Evolutionary conservation across 2,113 vertebrate genomes (phyloP).

Genomic region (Puntigrus tetrazona): DNA sequence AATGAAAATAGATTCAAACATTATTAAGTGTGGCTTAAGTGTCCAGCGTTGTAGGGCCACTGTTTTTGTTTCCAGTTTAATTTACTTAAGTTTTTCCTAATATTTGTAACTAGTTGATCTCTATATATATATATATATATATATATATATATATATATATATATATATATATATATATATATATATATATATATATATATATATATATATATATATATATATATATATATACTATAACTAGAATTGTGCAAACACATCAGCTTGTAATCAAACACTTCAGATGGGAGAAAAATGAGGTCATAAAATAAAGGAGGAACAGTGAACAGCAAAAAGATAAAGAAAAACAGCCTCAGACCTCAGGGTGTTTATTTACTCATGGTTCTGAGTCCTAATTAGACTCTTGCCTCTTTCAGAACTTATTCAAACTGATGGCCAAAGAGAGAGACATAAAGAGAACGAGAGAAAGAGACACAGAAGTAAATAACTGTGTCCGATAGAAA

Average conservation of each 20-base stretch:
- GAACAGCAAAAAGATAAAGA: not conserved
- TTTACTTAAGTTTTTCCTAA: too few species aligned
- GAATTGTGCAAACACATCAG: not conserved
- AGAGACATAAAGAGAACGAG: not conserved
- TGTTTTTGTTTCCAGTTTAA: too few species aligned
- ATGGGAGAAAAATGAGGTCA: conserved; percentile 8
- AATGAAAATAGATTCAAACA: not conserved
- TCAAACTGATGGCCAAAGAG: not conserved
- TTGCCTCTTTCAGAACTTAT: not conserved
- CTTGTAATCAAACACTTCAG: not conserved
- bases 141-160: too few species aligned
- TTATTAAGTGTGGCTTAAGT: not conserved
- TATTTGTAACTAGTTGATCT: too few species aligned
- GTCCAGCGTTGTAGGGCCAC: not conserved
- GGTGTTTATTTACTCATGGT: conserved; percentile 31
- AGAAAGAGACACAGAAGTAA: not conserved
- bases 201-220: too few species aligned
- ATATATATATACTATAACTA: too few species aligned
- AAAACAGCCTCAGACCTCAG: not conserved
- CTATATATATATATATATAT: too few species aligned
- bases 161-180: too few species aligned
- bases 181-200: too few species aligned
- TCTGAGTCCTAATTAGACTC: conserved; percentile 28
- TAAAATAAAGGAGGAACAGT: conserved; percentile 21
- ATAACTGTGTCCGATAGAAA: not conserved